Conservation (phyloP, 2,888 invertebrate species). For the Elysia crispata region DNA sequence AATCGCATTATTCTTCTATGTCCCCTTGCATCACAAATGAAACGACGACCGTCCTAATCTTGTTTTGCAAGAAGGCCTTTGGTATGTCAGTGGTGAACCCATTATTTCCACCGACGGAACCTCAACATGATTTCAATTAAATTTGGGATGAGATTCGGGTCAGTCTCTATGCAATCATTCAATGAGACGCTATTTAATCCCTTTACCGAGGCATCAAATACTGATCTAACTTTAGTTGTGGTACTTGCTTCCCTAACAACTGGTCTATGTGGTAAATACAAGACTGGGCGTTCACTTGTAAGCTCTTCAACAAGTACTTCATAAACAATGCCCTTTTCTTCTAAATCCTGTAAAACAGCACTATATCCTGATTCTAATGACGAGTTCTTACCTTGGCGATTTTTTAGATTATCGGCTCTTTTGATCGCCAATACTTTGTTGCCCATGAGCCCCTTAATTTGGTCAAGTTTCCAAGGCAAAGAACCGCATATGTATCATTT, state of each 20-base stretch:
- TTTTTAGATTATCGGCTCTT: too few species aligned
- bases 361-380: too few species aligned
- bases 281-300: neutral
- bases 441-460: too few species aligned
- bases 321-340: conserved; percentile 20
- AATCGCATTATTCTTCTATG: conserved; percentile 37
- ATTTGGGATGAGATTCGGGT: conserved; percentile 50
- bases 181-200: conserved; percentile 41
- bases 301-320: conserved; percentile 9
- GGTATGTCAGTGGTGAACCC: too few species aligned
- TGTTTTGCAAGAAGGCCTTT: too few species aligned
- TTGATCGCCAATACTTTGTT: too few species aligned
- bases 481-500: too few species aligned
- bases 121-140: conserved; percentile 49
- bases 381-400: too few species aligned
- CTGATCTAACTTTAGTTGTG: conserved; percentile 59
- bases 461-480: too few species aligned
- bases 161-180: conserved; percentile 55
- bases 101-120: conserved; percentile 47
- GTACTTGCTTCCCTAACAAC: conserved; percentile 35
- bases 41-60: conserved; percentile 49
- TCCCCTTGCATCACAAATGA: conserved; percentile 43
- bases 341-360: conserved; percentile 11
- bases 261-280: conserved; percentile 47
- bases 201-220: conserved; percentile 57